phyloP scores from a whole-genome alignment of 2,888 invertebrate genomes.

The Adelognathus sp. region DNA sequence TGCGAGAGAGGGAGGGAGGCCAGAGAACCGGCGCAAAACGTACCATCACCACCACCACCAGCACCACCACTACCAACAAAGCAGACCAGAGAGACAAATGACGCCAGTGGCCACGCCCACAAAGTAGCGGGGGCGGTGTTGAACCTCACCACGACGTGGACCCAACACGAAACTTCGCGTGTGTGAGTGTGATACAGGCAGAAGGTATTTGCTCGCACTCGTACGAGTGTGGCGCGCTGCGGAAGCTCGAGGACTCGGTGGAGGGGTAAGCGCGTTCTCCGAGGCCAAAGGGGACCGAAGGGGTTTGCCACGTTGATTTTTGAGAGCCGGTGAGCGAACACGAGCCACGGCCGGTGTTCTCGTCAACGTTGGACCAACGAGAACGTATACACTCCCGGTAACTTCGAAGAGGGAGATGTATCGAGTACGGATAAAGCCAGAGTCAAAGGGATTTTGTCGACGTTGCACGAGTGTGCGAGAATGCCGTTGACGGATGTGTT shows the following conservation, averaged over 20 bases:
- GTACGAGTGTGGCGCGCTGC: conserved; percentile 50
- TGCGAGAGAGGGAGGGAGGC: no score
- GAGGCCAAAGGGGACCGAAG: conserved; percentile 40
- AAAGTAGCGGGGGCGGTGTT: conserved; percentile 72
- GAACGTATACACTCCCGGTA: conserved; percentile 42
- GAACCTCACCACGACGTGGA: conserved; percentile 10
- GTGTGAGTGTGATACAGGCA: conserved; percentile 40
- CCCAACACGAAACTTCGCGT: conserved; percentile 18
- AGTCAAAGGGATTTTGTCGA: conserved; percentile 36
- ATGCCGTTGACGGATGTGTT: conserved; percentile 38
- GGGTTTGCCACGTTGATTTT: conserved; percentile 67
- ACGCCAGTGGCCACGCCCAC: conserved; percentile 75
- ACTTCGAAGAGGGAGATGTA: conserved; percentile 23
- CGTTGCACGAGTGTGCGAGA: conserved; percentile 18
- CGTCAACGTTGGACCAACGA: conserved; percentile 56
- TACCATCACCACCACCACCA: conserved; percentile 9
- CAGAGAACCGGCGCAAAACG: conserved; percentile 14
- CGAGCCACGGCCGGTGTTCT: conserved; percentile 49
- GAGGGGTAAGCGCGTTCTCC: conserved; percentile 51
- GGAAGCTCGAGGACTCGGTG: conserved; percentile 53
- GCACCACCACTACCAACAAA: not conserved
- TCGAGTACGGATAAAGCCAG: conserved; percentile 25
- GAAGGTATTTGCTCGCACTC: conserved; percentile 63
- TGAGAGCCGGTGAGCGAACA: conserved; percentile 62
- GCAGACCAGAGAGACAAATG: conserved; percentile 75